Conservation (phyloP, 2,888 invertebrate genomes). For the Peribatodes rhomboidaria region DNA sequence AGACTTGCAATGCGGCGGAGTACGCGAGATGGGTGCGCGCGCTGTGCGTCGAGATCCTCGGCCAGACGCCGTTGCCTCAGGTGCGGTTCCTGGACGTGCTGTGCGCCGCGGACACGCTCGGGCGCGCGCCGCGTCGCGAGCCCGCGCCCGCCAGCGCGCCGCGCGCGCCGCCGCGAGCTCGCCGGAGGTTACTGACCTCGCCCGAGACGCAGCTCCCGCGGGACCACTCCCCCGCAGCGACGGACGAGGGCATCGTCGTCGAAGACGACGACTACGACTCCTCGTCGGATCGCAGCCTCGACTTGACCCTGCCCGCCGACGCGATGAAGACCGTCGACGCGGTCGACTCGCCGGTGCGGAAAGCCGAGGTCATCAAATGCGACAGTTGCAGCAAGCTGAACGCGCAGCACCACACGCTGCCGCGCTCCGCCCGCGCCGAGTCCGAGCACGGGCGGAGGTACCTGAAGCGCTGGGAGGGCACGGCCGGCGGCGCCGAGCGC, state of each 20-base stretch:
- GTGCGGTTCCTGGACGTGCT: slow-evolving; percentile 91
- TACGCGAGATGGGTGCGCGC: slow-evolving; percentile 92
- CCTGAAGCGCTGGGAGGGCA: slow-evolving; percentile 80
- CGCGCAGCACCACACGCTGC: slow-evolving; percentile 78
- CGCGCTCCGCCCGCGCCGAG: slow-evolving; percentile 76
- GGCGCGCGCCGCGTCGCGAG: slow-evolving; percentile 75
- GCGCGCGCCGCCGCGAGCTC: slow-evolving; percentile 78
- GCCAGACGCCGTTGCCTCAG: slow-evolving; percentile 91
- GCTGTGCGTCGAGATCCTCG: slow-evolving; percentile 90
- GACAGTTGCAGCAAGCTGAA: slow-evolving; percentile 81
- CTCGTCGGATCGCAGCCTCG: slow-evolving; percentile 86
- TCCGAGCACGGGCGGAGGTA: slow-evolving; percentile 78
- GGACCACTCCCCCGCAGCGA: slow-evolving; percentile 82
- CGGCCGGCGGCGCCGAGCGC: slow-evolving; percentile 74
- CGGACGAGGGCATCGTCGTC: slow-evolving; percentile 84
- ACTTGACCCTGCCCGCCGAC: slow-evolving; percentile 83
- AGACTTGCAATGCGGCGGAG: slow-evolving; percentile 90
- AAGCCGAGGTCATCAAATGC: slow-evolving; percentile 79
- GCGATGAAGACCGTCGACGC: slow-evolving; percentile 78
- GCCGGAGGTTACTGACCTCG: slow-evolving; percentile 75
- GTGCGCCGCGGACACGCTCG: slow-evolving; percentile 85
- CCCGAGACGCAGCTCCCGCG: slow-evolving; percentile 76
- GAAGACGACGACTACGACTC: slow-evolving; percentile 86
- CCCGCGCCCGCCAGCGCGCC: slow-evolving; percentile 74
- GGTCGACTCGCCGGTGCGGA: slow-evolving; percentile 77